Base-by-base conservation (phyloP, 2,888 invertebrate species). In the Eupeodes luniger region DNA sequence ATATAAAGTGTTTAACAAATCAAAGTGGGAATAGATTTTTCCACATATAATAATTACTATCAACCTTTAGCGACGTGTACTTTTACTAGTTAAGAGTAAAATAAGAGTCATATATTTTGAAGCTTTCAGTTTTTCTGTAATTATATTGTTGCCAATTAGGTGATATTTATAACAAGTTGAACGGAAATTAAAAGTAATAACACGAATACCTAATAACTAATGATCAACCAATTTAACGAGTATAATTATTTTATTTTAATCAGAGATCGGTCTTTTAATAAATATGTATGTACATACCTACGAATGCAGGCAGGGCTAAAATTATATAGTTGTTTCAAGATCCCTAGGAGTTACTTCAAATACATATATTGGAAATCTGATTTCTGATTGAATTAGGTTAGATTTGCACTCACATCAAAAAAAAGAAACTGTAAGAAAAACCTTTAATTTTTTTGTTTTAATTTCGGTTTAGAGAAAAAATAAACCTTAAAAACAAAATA, bases 91-190 rank as follows among this genome's bases (percentile, higher is more conserved):
- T 27, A 3, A 27, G 40, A 44, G 40, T 40, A 62, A 1, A 62
- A 40, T 59, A 4, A 59, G 2, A 59, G 6, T 59, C 34, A 59
- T 55, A 55, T 0, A 34, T 4, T 14, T 7, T 1, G 7, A 12
- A 49, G 34, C 66, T 49, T 27, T 49, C n/a, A 66, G 14, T 66
- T 66, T 49, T 34, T 0, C 14, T 40, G 5, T 40, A 40, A 9
- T 9, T 40, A 5, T 67, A 67, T 67, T 36, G 67, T 34, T n/a
- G 10, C 4, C 19, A 67, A 53, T 67, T 67, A 64, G 19, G n/a
- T 0, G 51, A 49, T 49, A 49, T 10, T 53, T 34, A 40, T 40
- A 67, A 36, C 36, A 53, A n/a, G 2, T 67, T 51, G 67, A 51
- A 53, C 67, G 67, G 51, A 67, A 51, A 67, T 27, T 49, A 11